phyloP scores from a whole-genome alignment of 2,888 invertebrate species.

The Colletes collaris region DNA sequence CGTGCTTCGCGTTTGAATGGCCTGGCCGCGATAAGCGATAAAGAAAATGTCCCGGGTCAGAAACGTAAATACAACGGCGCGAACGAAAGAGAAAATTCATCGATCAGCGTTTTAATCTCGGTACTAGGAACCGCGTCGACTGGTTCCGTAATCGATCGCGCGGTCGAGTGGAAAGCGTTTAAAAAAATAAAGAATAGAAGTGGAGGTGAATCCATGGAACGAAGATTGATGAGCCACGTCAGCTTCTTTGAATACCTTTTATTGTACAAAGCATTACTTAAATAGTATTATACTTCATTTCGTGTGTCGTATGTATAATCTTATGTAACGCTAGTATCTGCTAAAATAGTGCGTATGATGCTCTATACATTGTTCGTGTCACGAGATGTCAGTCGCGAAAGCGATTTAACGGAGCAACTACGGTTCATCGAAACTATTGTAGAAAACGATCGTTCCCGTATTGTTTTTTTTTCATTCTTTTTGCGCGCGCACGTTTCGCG shows the following conservation, averaged over 20 bases:
- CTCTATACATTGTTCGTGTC: slow-evolving; percentile 75
- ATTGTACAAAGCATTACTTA: slow-evolving; percentile 83
- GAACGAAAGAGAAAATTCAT: too few species aligned
- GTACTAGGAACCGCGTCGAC: too few species aligned
- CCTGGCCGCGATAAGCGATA: not conserved
- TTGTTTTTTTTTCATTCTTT: not conserved
- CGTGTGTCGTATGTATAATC: slow-evolving; percentile 67
- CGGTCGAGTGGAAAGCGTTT: too few species aligned
- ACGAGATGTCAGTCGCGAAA: slow-evolving; percentile 71
- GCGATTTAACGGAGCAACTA: slow-evolving; percentile 43
- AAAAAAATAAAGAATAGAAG: not conserved
- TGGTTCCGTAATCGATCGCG: too few species aligned
- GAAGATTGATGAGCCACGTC: slow-evolving; percentile 42
- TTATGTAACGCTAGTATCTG: slow-evolving; percentile 73
- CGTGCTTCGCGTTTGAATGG: not conserved
- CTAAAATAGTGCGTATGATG: slow-evolving; percentile 78
- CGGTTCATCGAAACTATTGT: not conserved
- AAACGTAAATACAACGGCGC: too few species aligned
- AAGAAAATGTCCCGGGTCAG: not conserved
- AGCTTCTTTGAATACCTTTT: slow-evolving; percentile 79
- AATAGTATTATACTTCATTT: slow-evolving; percentile 79
- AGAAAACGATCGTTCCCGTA: slow-evolving; percentile 1
- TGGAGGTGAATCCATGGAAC: slow-evolving; percentile 37
- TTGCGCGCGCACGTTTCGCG: not conserved
- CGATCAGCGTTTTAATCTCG: too few species aligned